Evolutionary conservation across 2,888 invertebrate genomes (phyloP).

Genomic region (Ptilodon capucinus): DNA sequence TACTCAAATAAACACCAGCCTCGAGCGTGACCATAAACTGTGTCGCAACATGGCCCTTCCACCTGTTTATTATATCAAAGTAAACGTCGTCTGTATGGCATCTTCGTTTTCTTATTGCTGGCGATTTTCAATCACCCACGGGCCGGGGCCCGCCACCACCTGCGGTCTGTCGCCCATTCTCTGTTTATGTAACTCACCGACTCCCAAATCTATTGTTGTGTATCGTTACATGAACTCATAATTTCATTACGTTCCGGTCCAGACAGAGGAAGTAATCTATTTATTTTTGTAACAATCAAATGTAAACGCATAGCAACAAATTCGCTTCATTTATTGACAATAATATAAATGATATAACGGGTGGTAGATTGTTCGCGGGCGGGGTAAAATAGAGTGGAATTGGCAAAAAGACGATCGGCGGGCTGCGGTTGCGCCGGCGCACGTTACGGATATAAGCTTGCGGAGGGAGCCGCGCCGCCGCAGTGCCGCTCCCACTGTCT

Average conservation of each 20-base stretch:
- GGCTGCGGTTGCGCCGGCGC: constrained; percentile 37
- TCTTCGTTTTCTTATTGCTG: constrained; percentile 4
- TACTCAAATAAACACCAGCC: constrained; percentile 30
- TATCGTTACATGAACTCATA: constrained; percentile 26
- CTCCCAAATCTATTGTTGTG: constrained; percentile 29
- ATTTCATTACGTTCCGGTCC: constrained; percentile 29
- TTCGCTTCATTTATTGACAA: constrained; percentile 21
- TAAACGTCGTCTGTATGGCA: background rate
- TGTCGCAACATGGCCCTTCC: constrained; percentile 18
- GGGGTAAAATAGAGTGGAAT: constrained; percentile 35
- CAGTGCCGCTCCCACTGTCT: constrained; percentile 65
- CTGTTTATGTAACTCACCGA: constrained; percentile 38
- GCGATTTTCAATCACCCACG: constrained; percentile 3
- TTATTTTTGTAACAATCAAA: constrained; percentile 37
- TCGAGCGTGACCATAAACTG: constrained; percentile 25
- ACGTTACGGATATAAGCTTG: constrained; percentile 60
- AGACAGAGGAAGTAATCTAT: constrained; percentile 43
- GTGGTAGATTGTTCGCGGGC: constrained; percentile 14
- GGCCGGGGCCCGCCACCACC: constrained; percentile 8
- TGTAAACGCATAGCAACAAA: constrained; percentile 32
- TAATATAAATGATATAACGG: constrained; percentile 52
- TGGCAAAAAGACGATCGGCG: constrained; percentile 35
- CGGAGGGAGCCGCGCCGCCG: constrained; percentile 54
- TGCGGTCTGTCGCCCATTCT: constrained; percentile 30
- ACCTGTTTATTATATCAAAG: constrained; percentile 1